Conservation (phyloP, 2,797 vertebrate genomes). For the Mormyrus hasselquistii region DNA sequence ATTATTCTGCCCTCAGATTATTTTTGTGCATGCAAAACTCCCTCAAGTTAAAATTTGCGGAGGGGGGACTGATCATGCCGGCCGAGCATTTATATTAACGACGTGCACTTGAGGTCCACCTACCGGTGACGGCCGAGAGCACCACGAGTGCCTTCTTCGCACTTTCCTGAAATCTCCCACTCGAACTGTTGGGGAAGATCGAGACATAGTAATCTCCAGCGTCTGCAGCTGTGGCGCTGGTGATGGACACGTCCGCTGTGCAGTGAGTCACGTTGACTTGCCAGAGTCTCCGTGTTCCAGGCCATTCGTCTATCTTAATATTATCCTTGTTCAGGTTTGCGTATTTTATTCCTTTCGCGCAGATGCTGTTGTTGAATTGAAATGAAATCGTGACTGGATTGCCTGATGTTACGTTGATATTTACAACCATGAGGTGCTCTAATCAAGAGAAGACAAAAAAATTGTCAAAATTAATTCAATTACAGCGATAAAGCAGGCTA, state of each 20-base stretch:
- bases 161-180: background rate
- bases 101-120: background rate
- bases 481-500: background rate
- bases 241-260: slow-evolving; percentile 13
- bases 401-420: slow-evolving; percentile 3
- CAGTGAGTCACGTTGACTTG: background rate
- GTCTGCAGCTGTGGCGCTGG: slow-evolving; percentile 14
- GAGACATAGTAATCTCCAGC: slow-evolving; percentile 21
- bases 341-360: background rate
- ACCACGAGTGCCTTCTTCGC: slow-evolving; percentile 11
- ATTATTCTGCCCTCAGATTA: background rate
- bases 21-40: background rate
- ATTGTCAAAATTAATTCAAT: background rate
- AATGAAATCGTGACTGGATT: slow-evolving; percentile 13
- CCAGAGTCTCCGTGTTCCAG: background rate
- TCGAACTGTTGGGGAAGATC: background rate
- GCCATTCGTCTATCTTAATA: background rate
- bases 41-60: background rate
- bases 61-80: background rate
- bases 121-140: slow-evolving; percentile 22
- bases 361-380: background rate
- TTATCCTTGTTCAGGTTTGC: slow-evolving; percentile 13
- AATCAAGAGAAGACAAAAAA: slow-evolving; percentile 7
- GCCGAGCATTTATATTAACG: background rate
- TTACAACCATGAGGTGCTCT: slow-evolving; percentile 4